Percentiles rank a stretch among this genome's conserved stretches.
Evolutionary conservation across 92 coral and sea anemone species (phyloP).

Genomic region (Heteractis magnifica): DNA sequence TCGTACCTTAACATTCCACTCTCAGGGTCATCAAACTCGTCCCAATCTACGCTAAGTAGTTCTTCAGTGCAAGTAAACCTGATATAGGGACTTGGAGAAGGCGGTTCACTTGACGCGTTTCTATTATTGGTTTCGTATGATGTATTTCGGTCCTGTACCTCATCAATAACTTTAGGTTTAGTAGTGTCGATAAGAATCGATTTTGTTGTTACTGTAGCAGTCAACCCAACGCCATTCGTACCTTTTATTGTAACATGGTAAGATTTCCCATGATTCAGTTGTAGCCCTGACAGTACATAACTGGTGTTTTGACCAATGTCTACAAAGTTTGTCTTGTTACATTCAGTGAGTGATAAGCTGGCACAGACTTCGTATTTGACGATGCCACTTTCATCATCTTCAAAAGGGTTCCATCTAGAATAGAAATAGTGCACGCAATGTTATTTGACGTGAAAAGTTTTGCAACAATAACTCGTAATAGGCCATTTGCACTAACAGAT

Average conservation of each 20-base stretch:
- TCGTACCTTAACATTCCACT: slow-evolving; percentile 54
- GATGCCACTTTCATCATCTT: slow-evolving; percentile 72
- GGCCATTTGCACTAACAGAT: too few species aligned
- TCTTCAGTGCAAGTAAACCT: slow-evolving; percentile 71
- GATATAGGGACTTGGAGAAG: slow-evolving; percentile 29
- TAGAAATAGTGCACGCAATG: neutral
- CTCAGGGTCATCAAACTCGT: slow-evolving; percentile 58
- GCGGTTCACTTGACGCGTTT: neutral
- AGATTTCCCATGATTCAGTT: slow-evolving; percentile 52
- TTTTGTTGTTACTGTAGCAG: slow-evolving; percentile 44
- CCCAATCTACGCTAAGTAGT: slow-evolving; percentile 72
- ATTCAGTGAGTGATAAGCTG: slow-evolving; percentile 49
- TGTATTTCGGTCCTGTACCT: neutral
- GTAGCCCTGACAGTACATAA: slow-evolving; percentile 46
- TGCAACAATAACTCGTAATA: too few species aligned
- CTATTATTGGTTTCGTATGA: neutral
- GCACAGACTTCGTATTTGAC: slow-evolving; percentile 62
- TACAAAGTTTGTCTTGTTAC: slow-evolving; percentile 43
- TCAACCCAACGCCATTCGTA: slow-evolving; percentile 65
- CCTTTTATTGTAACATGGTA: slow-evolving; percentile 64
- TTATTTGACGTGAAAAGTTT: too few species aligned
- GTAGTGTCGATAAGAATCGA: slow-evolving; percentile 68
- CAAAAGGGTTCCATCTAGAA: slow-evolving; percentile 66
- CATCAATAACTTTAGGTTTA: slow-evolving; percentile 35
- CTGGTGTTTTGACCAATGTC: slow-evolving; percentile 48